phyloP scores from a whole-genome alignment of 1,140 invertebrate genomes.

The Zaprionus kolodkinae region DNA sequence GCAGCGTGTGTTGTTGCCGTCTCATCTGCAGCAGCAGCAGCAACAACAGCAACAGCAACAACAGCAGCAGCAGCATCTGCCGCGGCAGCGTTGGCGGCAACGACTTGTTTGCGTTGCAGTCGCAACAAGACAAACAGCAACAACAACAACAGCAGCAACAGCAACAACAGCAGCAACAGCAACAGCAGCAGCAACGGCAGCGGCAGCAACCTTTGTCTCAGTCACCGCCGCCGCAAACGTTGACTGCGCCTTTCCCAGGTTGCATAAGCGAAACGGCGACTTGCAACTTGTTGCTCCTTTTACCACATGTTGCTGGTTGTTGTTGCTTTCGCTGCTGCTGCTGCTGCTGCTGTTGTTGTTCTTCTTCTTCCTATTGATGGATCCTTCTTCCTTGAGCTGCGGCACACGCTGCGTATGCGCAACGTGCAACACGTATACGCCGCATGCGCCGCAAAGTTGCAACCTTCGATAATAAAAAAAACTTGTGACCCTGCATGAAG shows the following conservation, averaged over 20 bases:
- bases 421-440: conserved; percentile 24
- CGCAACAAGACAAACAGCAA: conserved; percentile 41
- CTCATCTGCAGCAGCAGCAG: conserved; percentile 26
- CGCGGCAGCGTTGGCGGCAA: conserved; percentile 21
- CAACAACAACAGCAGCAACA: conserved; percentile 13
- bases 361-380: conserved; percentile 19
- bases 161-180: conserved; percentile 5
- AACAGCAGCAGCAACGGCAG: conserved; percentile 1
- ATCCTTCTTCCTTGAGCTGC: conserved; percentile 9
- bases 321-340: neutral
- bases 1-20: conserved; percentile 14
- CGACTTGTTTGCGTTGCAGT: conserved; percentile 48
- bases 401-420: conserved; percentile 33
- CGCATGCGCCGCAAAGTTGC: neutral
- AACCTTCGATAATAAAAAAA: neutral
- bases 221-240: conserved; percentile 21
- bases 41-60: conserved; percentile 1
- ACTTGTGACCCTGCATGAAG: neutral
- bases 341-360: conserved; percentile 2
- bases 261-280: conserved; percentile 42
- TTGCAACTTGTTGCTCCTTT: conserved; percentile 46
- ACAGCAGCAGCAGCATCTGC: conserved; percentile 21
- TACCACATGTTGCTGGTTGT: neutral
- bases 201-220: conserved; percentile 15
- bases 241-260: conserved; percentile 51